Base-by-base conservation (phyloP, 1,140 invertebrate genomes). In the Sminthurides bifidus region DNA sequence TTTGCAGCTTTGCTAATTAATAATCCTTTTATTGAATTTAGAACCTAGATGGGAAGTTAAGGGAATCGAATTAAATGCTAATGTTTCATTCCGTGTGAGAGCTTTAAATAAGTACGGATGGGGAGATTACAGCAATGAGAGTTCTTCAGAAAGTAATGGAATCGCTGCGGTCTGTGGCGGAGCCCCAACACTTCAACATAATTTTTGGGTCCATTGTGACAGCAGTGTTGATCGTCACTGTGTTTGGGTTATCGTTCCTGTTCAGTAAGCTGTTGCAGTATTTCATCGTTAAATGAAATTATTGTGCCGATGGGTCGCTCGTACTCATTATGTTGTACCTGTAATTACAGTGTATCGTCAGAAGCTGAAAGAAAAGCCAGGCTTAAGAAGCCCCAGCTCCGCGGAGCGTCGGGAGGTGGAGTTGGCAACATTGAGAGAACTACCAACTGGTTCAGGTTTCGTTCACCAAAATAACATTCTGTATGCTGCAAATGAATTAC, bases 381-480 rank as follows among this genome's bases (percentile, higher is more conserved):
- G 64, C 68, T 75, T 26, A 68, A 76, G 24, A 72, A 70, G 55
- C 67, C 65, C 43, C 63, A 68, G 19, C 52, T 68, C 38, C 54
- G 68, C 38, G 56, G 35, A 61, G 33, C 56, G 79, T 2, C 79
- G 83, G 0, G 87, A 91, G 64, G 79, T 89, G 6, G 86, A 93
- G 66, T 73, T 93, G n/a, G 87, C 87, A 0, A 85, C 84, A 0
- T 73, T 93, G n/a, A 75, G 85, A 30, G 86, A 92, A 68, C 74
- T 92, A 14, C 88, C 88, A 2, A 71, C 80, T 2, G 63, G 78
- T 61, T 76, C 79, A 2, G 78, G 79, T 61, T 82, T 84, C 52
- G 76, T 86, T 15, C 85, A 89, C 64, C 83, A 84, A 24, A 82
- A 77, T 8, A 91, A 92, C 69, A 81, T 84, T 12, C 71, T 92